These are phyloP conservation scores for Eilema depressum DNA, from an alignment of 2,888 invertebrate genomes.

Conservation along the genomic window DNA sequence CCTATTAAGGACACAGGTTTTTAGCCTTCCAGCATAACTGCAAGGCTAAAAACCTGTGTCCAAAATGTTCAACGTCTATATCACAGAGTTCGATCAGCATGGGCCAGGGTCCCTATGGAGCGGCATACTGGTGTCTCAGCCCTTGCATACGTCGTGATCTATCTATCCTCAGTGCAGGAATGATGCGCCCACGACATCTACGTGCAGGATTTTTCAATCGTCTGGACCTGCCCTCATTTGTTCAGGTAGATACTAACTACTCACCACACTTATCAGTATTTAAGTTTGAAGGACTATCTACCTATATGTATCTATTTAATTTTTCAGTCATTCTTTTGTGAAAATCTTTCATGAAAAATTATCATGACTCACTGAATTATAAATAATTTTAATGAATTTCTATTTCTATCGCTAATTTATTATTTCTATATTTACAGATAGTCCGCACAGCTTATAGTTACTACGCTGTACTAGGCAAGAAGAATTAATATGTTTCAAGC, in stretches of 20 bases:
- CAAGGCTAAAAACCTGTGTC: too few species aligned
- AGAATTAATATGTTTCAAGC: constrained; percentile 21
- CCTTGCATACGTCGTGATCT: constrained; percentile 66
- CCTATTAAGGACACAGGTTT: too few species aligned
- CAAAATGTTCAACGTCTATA: too few species aligned
- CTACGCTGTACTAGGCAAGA: constrained; percentile 69
- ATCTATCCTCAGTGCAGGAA: constrained; percentile 60
- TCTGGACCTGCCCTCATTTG: constrained; percentile 71
- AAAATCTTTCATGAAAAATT: too few species aligned
- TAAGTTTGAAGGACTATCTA: too few species aligned
- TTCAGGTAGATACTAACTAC: constrained; percentile 58
- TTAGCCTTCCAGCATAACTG: too few species aligned
- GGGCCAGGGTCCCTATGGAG: constrained; percentile 69
- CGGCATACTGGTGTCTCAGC: constrained; percentile 70
- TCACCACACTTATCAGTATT: too few species aligned
- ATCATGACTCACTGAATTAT: background rate
- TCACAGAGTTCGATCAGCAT: constrained; percentile 64
- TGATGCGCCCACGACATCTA: constrained; percentile 59
- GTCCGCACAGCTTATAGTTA: constrained; percentile 75
- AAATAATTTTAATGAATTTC: background rate
- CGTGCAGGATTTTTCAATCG: constrained; percentile 70
- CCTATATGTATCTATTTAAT: too few species aligned
- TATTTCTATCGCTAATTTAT: constrained; percentile 2
- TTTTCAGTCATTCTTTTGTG: too few species aligned
- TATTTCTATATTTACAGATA: constrained; percentile 62